Percentiles rank a stretch among this genome's conserved stretches.
Conservation (phyloP, 2,888 invertebrate genomes). For the Heteropelma amictum region DNA sequence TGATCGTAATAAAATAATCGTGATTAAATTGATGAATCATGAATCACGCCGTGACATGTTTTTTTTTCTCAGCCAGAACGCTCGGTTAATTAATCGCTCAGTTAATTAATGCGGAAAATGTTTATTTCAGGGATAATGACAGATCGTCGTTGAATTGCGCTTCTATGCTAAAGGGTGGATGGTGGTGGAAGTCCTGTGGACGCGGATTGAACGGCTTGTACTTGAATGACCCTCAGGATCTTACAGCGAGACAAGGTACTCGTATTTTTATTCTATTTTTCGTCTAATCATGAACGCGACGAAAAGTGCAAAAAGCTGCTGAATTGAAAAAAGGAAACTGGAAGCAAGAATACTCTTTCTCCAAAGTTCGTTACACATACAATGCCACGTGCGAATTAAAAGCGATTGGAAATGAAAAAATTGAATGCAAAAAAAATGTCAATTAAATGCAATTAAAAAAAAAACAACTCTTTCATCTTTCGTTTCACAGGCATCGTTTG, state of each 20-base stretch:
- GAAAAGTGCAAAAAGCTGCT: too few relatives aligned
- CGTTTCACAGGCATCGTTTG: conserved; percentile 87
- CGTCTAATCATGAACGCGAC: too few relatives aligned
- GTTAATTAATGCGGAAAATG: background rate
- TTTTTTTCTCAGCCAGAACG: background rate
- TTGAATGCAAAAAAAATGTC: background rate
- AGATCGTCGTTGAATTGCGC: conserved; percentile 94
- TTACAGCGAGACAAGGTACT: conserved; percentile 94
- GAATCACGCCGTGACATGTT: background rate
- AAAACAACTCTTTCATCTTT: background rate
- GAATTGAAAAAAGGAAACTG: too few relatives aligned
- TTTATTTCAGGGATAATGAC: conserved; percentile 88
- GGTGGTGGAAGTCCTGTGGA: conserved; percentile 98
- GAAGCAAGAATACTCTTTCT: too few relatives aligned
- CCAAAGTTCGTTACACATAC: too few relatives aligned
- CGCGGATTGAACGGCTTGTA: conserved; percentile 93
- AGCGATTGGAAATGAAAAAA: too few relatives aligned
- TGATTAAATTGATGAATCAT: too few relatives aligned
- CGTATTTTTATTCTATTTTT: too few relatives aligned
- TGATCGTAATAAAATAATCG: too few relatives aligned
- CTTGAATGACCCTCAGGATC: conserved; percentile 92
- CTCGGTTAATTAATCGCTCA: background rate
- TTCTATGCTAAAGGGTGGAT: conserved; percentile 95
- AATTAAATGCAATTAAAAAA: background rate
- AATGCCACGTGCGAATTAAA: too few relatives aligned